Conservation (phyloP, 2,888 invertebrate species). For the Agrochola lota region DNA sequence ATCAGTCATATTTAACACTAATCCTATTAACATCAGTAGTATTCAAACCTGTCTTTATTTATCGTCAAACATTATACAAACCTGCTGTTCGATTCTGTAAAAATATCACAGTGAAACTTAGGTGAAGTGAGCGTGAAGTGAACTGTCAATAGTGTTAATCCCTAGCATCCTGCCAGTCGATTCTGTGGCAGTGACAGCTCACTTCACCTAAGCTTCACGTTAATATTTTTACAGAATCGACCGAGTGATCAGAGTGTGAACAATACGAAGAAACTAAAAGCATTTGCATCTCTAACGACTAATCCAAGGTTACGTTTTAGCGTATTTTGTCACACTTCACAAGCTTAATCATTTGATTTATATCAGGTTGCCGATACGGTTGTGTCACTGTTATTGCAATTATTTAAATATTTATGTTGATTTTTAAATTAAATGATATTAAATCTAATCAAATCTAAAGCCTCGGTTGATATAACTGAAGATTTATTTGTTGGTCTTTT, state of each 20-base stretch:
- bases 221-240: too few relatives aligned
- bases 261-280: constrained; percentile 21
- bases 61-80: background rate
- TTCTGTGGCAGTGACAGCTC: too few relatives aligned
- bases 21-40: too few relatives aligned
- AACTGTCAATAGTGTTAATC: too few relatives aligned
- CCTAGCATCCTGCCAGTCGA: too few relatives aligned
- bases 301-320: constrained; percentile 42
- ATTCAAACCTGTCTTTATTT: too few relatives aligned
- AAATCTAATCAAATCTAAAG: constrained; percentile 25
- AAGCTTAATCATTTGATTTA: constrained; percentile 47
- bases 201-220: too few relatives aligned
- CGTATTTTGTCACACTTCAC: constrained; percentile 40
- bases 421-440: constrained; percentile 16
- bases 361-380: constrained; percentile 35
- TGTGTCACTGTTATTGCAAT: constrained; percentile 29
- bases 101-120: too few relatives aligned
- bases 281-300: constrained; percentile 24
- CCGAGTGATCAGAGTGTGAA: constrained; percentile 13
- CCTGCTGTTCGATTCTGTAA: too few relatives aligned
- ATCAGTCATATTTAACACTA: too few relatives aligned
- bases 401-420: constrained; percentile 41
- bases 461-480: too few relatives aligned
- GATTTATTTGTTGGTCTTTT: constrained; percentile 9
- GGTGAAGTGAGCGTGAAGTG: too few relatives aligned